Evolutionary conservation across 1,140 invertebrate genomes (phyloP).

Genomic region (Lordiphosa stackelbergi): DNA sequence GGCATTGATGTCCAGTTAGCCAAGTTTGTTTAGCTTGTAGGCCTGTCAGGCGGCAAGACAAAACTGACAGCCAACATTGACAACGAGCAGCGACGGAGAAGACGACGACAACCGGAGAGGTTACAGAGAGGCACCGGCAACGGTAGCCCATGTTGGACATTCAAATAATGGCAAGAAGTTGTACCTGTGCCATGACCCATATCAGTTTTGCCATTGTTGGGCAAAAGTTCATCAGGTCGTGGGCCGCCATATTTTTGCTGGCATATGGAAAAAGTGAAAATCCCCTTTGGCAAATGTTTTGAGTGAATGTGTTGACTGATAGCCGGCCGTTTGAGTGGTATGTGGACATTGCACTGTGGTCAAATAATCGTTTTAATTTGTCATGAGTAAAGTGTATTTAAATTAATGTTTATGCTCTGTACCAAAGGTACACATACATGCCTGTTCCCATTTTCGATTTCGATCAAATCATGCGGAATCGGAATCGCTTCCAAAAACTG

Average conservation of each 20-base stretch:
- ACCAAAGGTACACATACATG: too few species aligned
- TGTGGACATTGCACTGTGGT: too few species aligned
- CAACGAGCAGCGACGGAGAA: slow-evolving; percentile 35
- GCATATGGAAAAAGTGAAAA: slow-evolving; percentile 57
- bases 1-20: slow-evolving; percentile 58
- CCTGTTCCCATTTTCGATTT: too few species aligned
- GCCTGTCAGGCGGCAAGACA: slow-evolving; percentile 64
- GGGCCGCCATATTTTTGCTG: slow-evolving; percentile 35
- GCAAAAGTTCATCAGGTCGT: slow-evolving; percentile 56
- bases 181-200: slow-evolving; percentile 41
- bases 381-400: too few species aligned
- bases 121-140: slow-evolving; percentile 23
- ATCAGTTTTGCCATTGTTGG: slow-evolving; percentile 34
- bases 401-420: too few species aligned
- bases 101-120: slow-evolving; percentile 13
- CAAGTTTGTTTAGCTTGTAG: slow-evolving; percentile 49
- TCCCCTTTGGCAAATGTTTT: slow-evolving; percentile 15
- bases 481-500: too few species aligned
- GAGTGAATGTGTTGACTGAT: slow-evolving; percentile 4
- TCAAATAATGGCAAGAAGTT: slow-evolving; percentile 64
- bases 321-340: slow-evolving; percentile 2
- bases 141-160: slow-evolving; percentile 65
- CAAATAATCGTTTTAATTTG: too few species aligned
- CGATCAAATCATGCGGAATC: too few species aligned
- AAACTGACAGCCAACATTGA: slow-evolving; percentile 73